Conservation (phyloP, 2,797 vertebrate genomes). For the Peromyscus melanophrys region DNA sequence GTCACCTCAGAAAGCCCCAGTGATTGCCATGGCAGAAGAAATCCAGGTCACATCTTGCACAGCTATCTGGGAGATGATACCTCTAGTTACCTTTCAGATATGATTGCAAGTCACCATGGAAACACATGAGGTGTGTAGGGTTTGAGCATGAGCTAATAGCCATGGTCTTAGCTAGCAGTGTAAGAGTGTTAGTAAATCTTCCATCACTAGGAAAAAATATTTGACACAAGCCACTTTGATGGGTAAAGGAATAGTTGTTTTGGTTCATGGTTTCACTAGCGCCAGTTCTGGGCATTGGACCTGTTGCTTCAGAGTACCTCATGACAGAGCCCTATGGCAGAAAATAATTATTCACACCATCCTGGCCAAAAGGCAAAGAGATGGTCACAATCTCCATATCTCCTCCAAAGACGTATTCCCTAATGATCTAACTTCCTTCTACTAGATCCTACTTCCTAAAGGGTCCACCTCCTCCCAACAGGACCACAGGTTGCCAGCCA, state of each 20-base stretch:
- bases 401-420: neutral
- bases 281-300: neutral
- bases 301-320: neutral
- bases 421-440: neutral
- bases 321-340: neutral
- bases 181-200: neutral
- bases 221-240: too few relatives aligned
- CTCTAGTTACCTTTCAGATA: neutral
- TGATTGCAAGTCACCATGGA: constrained; percentile 45
- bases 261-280: neutral
- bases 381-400: neutral
- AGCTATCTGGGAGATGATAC: neutral
- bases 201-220: neutral
- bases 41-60: neutral
- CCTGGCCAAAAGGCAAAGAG: neutral
- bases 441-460: neutral
- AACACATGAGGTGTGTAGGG: neutral
- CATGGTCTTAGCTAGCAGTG: neutral
- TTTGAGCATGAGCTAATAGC: neutral
- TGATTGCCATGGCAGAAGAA: neutral
- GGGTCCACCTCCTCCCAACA: neutral
- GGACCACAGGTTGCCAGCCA: too few relatives aligned
- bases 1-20: neutral
- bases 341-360: neutral
- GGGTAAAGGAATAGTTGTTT: neutral